phyloP scores from a whole-genome alignment of 2,888 invertebrate species.

The Luperina testacea region DNA sequence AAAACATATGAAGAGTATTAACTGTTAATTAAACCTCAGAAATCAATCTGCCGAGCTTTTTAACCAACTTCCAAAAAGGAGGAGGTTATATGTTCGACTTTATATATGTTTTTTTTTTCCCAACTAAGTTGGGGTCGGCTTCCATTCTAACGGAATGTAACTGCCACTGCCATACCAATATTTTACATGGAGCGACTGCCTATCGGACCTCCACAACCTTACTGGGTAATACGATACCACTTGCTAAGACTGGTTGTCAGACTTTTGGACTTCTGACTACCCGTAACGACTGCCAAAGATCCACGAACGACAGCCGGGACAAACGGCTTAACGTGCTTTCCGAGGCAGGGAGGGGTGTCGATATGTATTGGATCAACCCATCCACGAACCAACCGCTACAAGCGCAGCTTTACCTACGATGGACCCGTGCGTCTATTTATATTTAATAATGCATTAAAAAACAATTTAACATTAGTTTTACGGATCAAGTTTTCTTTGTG shows the following conservation, averaged over 20 bases:
- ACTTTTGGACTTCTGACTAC: not conserved
- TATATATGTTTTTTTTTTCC: too few relatives aligned
- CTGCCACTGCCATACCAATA: not conserved
- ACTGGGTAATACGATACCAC: not conserved
- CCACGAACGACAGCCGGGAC: not conserved
- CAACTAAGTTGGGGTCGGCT: not conserved
- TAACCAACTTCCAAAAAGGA: too few relatives aligned
- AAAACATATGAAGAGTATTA: not conserved
- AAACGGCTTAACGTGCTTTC: not conserved
- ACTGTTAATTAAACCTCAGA: not conserved
- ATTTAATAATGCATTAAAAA: not conserved
- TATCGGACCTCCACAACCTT: not conserved
- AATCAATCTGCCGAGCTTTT: not conserved
- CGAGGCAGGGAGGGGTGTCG: not conserved
- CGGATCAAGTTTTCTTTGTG: not conserved
- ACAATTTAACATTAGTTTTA: not conserved
- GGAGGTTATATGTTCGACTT: too few relatives aligned
- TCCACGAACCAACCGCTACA: not conserved
- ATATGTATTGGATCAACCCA: not conserved
- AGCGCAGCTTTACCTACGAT: not conserved
- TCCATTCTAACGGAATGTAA: not conserved
- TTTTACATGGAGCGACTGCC: not conserved
- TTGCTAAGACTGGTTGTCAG: not conserved
- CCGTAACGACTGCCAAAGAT: not conserved
- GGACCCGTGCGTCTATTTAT: not conserved